phyloP scores from a whole-genome alignment of 2,888 invertebrate genomes.

The Chymomyza amoena region DNA sequence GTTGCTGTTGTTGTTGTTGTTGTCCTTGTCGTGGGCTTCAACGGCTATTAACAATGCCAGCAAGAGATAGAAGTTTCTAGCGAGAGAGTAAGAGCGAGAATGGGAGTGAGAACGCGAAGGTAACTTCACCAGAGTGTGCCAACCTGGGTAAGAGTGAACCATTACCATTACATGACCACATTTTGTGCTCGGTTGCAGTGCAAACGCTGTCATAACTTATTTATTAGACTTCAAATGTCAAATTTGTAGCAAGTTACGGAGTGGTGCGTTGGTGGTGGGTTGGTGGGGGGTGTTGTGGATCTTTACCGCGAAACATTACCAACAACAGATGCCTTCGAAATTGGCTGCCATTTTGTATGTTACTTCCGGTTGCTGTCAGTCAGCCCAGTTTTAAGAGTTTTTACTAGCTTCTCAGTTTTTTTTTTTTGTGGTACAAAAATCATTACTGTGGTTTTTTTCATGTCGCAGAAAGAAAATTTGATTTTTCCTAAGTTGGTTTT shows the following conservation, averaged over 20 bases:
- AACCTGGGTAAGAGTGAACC: not conserved
- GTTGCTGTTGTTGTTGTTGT: not conserved
- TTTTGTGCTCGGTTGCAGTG: constrained; percentile 18
- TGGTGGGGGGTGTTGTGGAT: not conserved
- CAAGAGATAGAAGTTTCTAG: not conserved
- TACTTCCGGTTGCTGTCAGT: not conserved
- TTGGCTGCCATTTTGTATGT: constrained; percentile 4
- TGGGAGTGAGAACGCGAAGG: not conserved
- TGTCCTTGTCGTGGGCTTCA: constrained; percentile 16
- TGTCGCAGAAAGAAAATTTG: not conserved
- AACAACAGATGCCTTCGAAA: not conserved
- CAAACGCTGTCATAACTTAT: constrained; percentile 58
- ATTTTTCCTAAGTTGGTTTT: too few species aligned
- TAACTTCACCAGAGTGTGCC: too few species aligned
- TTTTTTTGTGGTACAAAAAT: too few species aligned
- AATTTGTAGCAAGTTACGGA: constrained; percentile 42
- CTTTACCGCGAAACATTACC: not conserved
- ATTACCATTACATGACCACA: constrained; percentile 34
- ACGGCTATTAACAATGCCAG: constrained; percentile 33
- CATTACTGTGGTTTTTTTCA: not conserved
- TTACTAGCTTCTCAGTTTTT: not conserved
- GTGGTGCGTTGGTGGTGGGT: not conserved
- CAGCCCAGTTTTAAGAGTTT: not conserved
- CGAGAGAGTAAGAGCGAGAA: too few species aligned
- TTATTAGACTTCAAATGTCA: constrained; percentile 67